Percentiles rank a stretch among this genome's conserved stretches.
These are phyloP conservation scores for Congeria kusceri DNA, from an alignment of 2,888 invertebrate genomes.

Conservation along the genomic window DNA sequence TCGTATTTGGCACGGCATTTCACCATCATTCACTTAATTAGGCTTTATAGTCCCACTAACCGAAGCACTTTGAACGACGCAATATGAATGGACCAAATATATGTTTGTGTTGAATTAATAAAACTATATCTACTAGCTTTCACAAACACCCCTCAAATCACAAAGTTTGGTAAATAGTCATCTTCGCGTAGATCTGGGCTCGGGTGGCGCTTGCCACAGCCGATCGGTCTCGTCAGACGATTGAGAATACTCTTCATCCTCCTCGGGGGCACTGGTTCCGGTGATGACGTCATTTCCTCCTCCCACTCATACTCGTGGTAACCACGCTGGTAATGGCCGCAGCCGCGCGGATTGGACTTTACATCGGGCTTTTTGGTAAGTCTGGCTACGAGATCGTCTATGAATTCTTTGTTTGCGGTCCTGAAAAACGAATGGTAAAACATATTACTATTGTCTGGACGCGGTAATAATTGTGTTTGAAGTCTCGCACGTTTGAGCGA, in stretches of 20 bases:
- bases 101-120: too few relatives aligned
- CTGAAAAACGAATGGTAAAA: conserved; percentile 13
- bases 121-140: background rate
- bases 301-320: conserved; percentile 49
- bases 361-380: conserved; percentile 42
- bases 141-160: conserved; percentile 16
- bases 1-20: too few relatives aligned
- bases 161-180: conserved; percentile 62
- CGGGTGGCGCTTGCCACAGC: conserved; percentile 53
- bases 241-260: conserved; percentile 50
- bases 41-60: too few relatives aligned
- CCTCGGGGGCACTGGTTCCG: conserved; percentile 38
- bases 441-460: too few relatives aligned
- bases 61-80: too few relatives aligned
- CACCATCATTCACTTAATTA: too few relatives aligned
- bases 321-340: conserved; percentile 52
- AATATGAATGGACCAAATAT: too few relatives aligned
- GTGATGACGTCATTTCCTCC: conserved; percentile 31
- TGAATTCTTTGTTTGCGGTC: conserved; percentile 36
- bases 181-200: conserved; percentile 54
- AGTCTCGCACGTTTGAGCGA: too few relatives aligned
- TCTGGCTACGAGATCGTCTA: conserved; percentile 50
- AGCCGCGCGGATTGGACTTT: conserved; percentile 52
- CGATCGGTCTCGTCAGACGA: conserved; percentile 36
- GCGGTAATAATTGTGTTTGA: too few relatives aligned